phyloP scores from a whole-genome alignment of 1,140 invertebrate genomes.

The Bombus confusus region DNA sequence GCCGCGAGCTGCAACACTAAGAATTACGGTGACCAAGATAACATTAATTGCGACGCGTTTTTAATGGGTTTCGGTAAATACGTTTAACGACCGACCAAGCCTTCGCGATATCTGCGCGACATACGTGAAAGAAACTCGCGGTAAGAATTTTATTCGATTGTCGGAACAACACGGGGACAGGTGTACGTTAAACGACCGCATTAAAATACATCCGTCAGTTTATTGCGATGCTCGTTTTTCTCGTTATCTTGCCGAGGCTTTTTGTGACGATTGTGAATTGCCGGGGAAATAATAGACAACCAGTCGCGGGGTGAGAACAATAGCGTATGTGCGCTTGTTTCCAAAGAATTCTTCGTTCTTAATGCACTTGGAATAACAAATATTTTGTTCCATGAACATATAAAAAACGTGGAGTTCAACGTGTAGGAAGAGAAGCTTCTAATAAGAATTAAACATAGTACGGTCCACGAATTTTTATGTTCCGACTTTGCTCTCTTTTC shows the following conservation, averaged over 20 bases:
- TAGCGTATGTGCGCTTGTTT: background rate
- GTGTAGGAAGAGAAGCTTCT: too few species aligned
- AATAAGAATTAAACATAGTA: too few species aligned
- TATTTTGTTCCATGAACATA: background rate
- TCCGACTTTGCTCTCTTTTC: too few species aligned
- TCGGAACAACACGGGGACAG: conserved; percentile 30
- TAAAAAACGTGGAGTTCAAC: too few species aligned
- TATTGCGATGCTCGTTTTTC: background rate
- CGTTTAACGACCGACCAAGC: background rate
- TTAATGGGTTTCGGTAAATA: conserved; percentile 9
- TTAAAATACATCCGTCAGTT: conserved; percentile 27
- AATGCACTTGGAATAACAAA: background rate
- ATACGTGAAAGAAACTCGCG: background rate
- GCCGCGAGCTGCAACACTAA: background rate
- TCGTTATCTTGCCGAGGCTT: background rate
- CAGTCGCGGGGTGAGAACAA: conserved; percentile 1
- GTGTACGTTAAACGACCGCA: conserved; percentile 28
- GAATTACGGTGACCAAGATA: conserved; percentile 6
- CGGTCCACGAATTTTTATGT: too few species aligned
- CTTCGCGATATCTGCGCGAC: background rate
- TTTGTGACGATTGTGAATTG: background rate
- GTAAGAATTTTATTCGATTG: background rate
- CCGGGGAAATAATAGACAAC: background rate
- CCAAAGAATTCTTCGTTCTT: background rate
- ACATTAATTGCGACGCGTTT: conserved; percentile 40